A percentile compares a stretch with the other conserved stretches of the same genome.
Evolutionary conservation across 2,113 vertebrate species (phyloP).

Genomic region (Pycnonotus jocosus): DNA sequence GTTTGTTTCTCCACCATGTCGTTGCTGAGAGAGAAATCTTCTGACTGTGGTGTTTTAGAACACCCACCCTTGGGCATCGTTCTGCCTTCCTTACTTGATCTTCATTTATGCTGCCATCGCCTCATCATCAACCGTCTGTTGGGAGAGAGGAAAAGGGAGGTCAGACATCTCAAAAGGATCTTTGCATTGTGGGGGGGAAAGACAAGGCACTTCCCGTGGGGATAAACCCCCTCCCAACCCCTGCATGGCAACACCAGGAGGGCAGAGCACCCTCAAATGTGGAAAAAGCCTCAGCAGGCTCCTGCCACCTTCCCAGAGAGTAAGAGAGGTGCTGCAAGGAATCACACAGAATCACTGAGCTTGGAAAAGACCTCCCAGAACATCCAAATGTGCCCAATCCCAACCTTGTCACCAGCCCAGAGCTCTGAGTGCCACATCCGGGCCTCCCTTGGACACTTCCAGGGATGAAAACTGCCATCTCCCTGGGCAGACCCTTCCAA

Average conservation of each 20-base stretch:
- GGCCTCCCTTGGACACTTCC: neutral
- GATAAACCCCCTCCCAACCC: neutral
- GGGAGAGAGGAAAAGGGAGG: conserved; percentile 15
- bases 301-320: neutral
- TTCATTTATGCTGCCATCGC: conserved; percentile 96
- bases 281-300: neutral
- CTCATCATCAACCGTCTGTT: conserved; percentile 95
- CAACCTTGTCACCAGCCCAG: neutral
- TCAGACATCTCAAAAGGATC: neutral
- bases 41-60: conserved; percentile 98
- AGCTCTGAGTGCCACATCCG: neutral
- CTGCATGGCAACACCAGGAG: neutral
- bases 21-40: conserved; percentile 95
- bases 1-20: conserved; percentile 99
- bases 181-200: neutral
- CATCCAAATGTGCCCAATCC: neutral
- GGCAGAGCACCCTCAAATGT: neutral
- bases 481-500: neutral
- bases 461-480: neutral
- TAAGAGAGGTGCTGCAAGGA: neutral
- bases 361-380: neutral
- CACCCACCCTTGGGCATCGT: conserved; percentile 99
- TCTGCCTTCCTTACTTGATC: conserved; percentile 94
- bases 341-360: neutral
- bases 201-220: neutral